Base-by-base conservation (phyloP, 2,888 invertebrate species). In the Drosophila koepferae region DNA sequence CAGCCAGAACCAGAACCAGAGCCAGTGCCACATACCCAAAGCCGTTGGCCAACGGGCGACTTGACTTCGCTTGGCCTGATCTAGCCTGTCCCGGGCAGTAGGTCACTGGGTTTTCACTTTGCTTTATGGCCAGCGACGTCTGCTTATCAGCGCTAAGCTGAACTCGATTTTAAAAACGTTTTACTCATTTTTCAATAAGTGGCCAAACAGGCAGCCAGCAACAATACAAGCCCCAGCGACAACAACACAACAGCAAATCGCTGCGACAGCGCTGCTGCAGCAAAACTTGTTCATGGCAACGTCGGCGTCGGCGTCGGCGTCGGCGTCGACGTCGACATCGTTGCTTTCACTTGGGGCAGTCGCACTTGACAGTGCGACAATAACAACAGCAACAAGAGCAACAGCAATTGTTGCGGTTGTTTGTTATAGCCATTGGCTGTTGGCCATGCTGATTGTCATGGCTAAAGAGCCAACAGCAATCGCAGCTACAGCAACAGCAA, bases 41-140 rank as follows among this genome's bases (percentile, higher is more conserved):
- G 73, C 56, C 75, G 65, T 66, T 83, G 74, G 67, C 70, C 66
- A 59, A 67, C 77, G 41, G 44, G 28, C 41, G 41, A 31, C 28
- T 36, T 38, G 63, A 36, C 41, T 41, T 31, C 54, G 44, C 23
- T 12, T 20, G 55, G 55, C 40, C 28, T 12, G 40, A 38, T 54
- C 54, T 38, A n/a, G 55, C 55, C 38, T 23, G 54, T 20, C 3
- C 36, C 36, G 66, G 66, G 31, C 77, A 86, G 82, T 86, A 72
- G 85, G 85, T 86, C 85, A 86, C 78, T 82, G 78, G 82, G 85
- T 87, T 86, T 85, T 86, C 90, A 87, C 85, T 86, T 89, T 89
- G 78, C 59, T 75, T 84, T 86, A 77, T 80, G 82, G 81, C 55
- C 79, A 81, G 63, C 80, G 68, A 53, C 72, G 81, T 51, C 84